phyloP scores from a whole-genome alignment of 2,113 vertebrate genomes.

The Heterochromis multidens region DNA sequence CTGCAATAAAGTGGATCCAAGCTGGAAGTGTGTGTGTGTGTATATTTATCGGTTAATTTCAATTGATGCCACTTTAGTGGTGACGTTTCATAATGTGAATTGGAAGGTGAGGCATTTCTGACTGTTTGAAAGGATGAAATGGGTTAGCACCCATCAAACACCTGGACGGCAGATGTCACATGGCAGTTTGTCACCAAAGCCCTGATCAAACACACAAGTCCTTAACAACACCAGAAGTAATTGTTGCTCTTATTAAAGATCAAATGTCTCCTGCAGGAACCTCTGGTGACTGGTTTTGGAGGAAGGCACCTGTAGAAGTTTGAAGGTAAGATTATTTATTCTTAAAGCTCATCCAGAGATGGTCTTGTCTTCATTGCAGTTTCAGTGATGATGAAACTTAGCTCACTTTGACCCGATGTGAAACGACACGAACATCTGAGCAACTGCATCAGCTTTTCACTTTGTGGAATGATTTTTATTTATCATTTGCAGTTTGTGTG shows the following conservation, averaged over 20 bases:
- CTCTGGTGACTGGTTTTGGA: rapidly evolving
- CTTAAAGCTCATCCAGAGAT: too few relatives aligned
- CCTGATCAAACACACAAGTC: constrained; percentile 53
- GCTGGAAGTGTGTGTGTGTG: too few relatives aligned
- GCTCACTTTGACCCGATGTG: constrained; percentile 82
- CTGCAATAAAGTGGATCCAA: rapidly evolving
- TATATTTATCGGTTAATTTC: too few relatives aligned
- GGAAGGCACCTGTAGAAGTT: rapidly evolving
- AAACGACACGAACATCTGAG: constrained; percentile 79
- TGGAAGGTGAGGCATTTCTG: neutral
- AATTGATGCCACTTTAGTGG: too few relatives aligned
- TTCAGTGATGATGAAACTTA: constrained; percentile 78
- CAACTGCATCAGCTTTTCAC: constrained; percentile 3
- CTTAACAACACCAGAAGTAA: rapidly evolving
- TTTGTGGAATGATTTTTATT: neutral
- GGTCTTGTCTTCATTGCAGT: neutral
- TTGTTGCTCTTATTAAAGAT: rapidly evolving
- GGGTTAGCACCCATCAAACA: constrained; percentile 38
- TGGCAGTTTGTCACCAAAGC: constrained; percentile 76
- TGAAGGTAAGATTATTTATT: constrained; percentile 23
- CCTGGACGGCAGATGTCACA: constrained; percentile 59
- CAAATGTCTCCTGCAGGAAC: neutral
- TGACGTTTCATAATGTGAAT: neutral
- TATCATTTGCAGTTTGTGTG: too few relatives aligned
- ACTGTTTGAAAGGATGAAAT: constrained; percentile 71